These are phyloP conservation scores for western clawed frog (Xenopus tropicalis) DNA, from an alignment of 2,113 vertebrate species.

Conservation along the genomic window DNA sequence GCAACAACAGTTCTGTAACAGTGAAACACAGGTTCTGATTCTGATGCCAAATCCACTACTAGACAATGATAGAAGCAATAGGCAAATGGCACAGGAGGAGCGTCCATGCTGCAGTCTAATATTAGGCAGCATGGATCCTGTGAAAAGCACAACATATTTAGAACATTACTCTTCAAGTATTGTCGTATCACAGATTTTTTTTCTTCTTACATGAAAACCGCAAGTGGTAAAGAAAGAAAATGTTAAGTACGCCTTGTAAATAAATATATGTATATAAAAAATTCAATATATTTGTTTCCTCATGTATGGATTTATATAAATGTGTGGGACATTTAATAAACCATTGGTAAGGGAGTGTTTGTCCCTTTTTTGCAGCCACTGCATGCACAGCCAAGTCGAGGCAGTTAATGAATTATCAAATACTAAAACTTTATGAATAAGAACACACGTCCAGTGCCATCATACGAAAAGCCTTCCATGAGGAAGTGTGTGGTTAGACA, in stretches of 20 bases:
- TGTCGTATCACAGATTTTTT: slow-evolving; percentile 41
- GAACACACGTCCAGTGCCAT: slow-evolving; percentile 56
- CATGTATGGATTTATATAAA: slow-evolving; percentile 64
- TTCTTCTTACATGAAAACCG: slow-evolving; percentile 26
- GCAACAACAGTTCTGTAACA: slow-evolving; percentile 70
- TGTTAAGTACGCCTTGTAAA: slow-evolving; percentile 37
- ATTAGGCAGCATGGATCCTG: slow-evolving; percentile 57
- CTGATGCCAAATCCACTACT: slow-evolving; percentile 64
- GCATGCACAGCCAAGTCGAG: slow-evolving; percentile 70
- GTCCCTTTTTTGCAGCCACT: slow-evolving; percentile 57
- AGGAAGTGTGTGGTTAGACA: slow-evolving; percentile 50
- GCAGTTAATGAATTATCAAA: slow-evolving; percentile 68
- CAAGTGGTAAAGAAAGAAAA: slow-evolving; percentile 26
- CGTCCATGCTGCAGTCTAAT: slow-evolving; percentile 62
- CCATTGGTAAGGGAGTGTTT: slow-evolving; percentile 62
- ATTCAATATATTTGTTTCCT: slow-evolving; percentile 49
- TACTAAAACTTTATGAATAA: slow-evolving; percentile 66
- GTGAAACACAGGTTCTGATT: slow-evolving; percentile 67
- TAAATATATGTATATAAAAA: slow-evolving; percentile 49
- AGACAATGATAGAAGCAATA: slow-evolving; percentile 64
- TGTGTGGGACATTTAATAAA: slow-evolving; percentile 64
- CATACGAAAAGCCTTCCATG: slow-evolving; percentile 46
- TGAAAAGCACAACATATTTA: slow-evolving; percentile 58
- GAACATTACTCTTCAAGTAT: slow-evolving; percentile 63
- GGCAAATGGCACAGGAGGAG: slow-evolving; percentile 62